phyloP scores from a whole-genome alignment of 2,113 vertebrate genomes.

The Proteles cristata region DNA sequence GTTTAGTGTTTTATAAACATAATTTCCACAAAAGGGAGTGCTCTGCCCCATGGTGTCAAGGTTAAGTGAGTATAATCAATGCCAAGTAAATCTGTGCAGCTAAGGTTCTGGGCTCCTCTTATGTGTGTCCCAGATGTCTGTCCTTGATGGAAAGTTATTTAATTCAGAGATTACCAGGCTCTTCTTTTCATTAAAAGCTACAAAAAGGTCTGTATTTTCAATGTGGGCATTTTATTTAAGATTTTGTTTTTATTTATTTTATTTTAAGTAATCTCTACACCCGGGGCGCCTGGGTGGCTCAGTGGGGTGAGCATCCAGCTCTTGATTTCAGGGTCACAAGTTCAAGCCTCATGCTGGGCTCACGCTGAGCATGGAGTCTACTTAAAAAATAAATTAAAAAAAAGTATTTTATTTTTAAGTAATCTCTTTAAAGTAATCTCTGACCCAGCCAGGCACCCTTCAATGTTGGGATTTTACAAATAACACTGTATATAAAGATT shows the following conservation, averaged over 20 bases:
- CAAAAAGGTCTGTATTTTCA: not conserved
- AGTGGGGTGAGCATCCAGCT: too few relatives aligned
- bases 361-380: too few relatives aligned
- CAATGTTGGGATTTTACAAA: not conserved
- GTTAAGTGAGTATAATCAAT: not conserved
- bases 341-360: too few relatives aligned
- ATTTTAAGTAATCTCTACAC: too few relatives aligned
- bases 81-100: not conserved
- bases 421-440: not conserved
- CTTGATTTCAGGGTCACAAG: too few relatives aligned
- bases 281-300: too few relatives aligned
- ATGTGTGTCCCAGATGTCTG: not conserved
- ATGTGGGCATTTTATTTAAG: not conserved
- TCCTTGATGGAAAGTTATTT: not conserved
- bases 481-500: not conserved
- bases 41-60: not conserved
- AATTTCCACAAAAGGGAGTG: conserved; percentile 29
- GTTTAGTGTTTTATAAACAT: conserved; percentile 47
- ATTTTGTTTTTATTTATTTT: not conserved
- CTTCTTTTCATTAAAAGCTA: not conserved
- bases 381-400: too few relatives aligned
- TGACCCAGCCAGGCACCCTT: not conserved
- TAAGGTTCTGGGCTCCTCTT: not conserved
- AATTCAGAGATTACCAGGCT: not conserved
- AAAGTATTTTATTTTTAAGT: not conserved